phyloP scores from a whole-genome alignment of 2,888 invertebrate genomes.

The Tetropium fuscum region DNA sequence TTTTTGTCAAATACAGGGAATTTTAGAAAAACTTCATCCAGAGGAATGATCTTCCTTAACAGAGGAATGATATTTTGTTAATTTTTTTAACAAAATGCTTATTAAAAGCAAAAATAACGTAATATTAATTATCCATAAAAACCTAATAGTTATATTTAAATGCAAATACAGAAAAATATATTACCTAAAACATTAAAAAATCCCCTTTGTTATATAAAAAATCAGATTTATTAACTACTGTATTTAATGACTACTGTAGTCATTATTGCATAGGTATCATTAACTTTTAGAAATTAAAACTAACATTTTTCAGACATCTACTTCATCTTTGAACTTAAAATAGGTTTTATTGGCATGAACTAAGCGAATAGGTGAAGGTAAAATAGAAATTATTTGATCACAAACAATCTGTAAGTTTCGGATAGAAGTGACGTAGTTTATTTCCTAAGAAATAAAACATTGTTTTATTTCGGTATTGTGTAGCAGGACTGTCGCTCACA shows the following conservation, averaged over 20 bases:
- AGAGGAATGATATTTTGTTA: slow-evolving; percentile 8
- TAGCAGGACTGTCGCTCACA: slow-evolving; percentile 24
- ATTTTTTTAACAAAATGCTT: slow-evolving; percentile 8
- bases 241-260: too few relatives aligned
- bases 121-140: slow-evolving; percentile 12
- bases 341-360: slow-evolving; percentile 9
- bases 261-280: slow-evolving; percentile 9
- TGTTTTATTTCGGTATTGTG: slow-evolving; percentile 25
- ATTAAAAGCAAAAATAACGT: slow-evolving; percentile 6
- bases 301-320: slow-evolving; percentile 10
- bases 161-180: slow-evolving; percentile 10
- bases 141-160: slow-evolving; percentile 11
- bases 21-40: slow-evolving; percentile 8
- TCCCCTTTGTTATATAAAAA: slow-evolving; percentile 7
- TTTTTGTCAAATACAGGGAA: slow-evolving; percentile 8
- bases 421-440: not conserved
- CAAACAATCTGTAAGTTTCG: too few relatives aligned
- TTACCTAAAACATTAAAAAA: slow-evolving; percentile 1
- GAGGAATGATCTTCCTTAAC: slow-evolving; percentile 9
- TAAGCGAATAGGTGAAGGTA: slow-evolving; percentile 9
- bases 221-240: slow-evolving; percentile 12
- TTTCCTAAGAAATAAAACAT: slow-evolving; percentile 8
- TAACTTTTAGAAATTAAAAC: not conserved
- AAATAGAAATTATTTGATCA: slow-evolving; percentile 12
- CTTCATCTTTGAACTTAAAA: slow-evolving; percentile 12